These are phyloP conservation scores for Alectoris magna DNA, from an alignment of 2,797 vertebrate species.

Conservation along the genomic window DNA sequence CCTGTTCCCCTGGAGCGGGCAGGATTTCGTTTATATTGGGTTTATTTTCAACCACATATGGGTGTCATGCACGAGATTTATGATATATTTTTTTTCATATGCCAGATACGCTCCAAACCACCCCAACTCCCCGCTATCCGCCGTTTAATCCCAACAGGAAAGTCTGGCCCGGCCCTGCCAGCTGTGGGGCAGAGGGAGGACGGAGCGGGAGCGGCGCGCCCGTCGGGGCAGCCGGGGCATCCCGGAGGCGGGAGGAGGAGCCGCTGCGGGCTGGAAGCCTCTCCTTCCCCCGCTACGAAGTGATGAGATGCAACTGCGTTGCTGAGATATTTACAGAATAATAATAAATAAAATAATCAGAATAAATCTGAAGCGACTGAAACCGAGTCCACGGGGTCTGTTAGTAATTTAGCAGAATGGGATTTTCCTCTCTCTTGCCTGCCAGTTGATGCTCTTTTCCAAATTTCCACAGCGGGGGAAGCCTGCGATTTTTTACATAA, in stretches of 20 bases:
- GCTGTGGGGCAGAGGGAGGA: neutral
- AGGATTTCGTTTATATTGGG: conserved; percentile 31
- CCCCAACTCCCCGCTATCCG: neutral
- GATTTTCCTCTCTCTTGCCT: conserved; percentile 82
- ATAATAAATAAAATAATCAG: conserved; percentile 65
- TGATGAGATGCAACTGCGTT: neutral
- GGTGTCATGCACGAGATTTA: conserved; percentile 61
- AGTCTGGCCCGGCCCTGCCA: conserved; percentile 14
- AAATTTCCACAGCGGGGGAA: conserved; percentile 85
- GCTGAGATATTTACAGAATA: conserved; percentile 69
- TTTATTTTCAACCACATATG: conserved; percentile 43
- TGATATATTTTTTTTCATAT: neutral
- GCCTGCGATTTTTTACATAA: conserved; percentile 79
- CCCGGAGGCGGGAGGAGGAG: neutral
- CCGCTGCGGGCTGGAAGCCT: neutral
- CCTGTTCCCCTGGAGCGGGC: conserved; percentile 3
- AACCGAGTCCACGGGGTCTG: conserved; percentile 69
- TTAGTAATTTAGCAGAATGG: conserved; percentile 82
- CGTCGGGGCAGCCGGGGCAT: neutral
- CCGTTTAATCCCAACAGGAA: conserved; percentile 44
- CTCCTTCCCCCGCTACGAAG: neutral
- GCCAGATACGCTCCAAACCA: conserved; percentile 27
- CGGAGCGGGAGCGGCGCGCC: neutral
- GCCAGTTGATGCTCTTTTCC: conserved; percentile 81
- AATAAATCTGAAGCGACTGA: conserved; percentile 60